Percentiles rank a stretch among this genome's conserved stretches.
Evolutionary conservation across 2,797 vertebrate species (phyloP).

Genomic region (Anniella stebbinsi): DNA sequence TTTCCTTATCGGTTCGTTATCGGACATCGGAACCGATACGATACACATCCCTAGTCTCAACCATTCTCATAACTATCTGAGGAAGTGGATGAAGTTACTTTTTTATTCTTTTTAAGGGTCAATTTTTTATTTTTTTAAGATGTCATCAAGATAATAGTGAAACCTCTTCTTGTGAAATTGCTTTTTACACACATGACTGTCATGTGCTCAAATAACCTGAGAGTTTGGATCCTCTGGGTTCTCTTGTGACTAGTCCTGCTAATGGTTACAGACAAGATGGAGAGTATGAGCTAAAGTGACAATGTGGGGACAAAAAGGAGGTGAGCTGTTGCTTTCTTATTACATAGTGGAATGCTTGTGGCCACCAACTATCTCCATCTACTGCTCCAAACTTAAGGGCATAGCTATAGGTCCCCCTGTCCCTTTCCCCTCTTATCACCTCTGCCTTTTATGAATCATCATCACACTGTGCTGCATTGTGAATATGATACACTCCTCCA

Average conservation of each 20-base stretch:
- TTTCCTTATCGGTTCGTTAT: too few species aligned
- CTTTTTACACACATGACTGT: not conserved
- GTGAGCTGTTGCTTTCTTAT: not conserved
- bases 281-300: too few species aligned
- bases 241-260: not conserved
- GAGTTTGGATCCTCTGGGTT: not conserved
- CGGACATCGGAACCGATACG: too few species aligned
- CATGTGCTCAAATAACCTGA: too few species aligned
- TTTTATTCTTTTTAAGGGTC: not conserved
- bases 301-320: not conserved
- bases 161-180: not conserved
- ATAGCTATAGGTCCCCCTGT: not conserved
- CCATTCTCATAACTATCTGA: not conserved
- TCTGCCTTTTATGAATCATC: not conserved
- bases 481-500: not conserved
- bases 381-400: not conserved
- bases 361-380: not conserved
- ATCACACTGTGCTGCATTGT: not conserved
- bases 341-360: not conserved
- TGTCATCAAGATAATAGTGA: not conserved
- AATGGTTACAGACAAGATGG: too few species aligned
- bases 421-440: not conserved
- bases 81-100: not conserved
- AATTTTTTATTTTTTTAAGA: not conserved
- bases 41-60: too few species aligned